Evolutionary conservation across 1,140 invertebrate species (phyloP).

Genomic region (Anadara kagoshimensis): DNA sequence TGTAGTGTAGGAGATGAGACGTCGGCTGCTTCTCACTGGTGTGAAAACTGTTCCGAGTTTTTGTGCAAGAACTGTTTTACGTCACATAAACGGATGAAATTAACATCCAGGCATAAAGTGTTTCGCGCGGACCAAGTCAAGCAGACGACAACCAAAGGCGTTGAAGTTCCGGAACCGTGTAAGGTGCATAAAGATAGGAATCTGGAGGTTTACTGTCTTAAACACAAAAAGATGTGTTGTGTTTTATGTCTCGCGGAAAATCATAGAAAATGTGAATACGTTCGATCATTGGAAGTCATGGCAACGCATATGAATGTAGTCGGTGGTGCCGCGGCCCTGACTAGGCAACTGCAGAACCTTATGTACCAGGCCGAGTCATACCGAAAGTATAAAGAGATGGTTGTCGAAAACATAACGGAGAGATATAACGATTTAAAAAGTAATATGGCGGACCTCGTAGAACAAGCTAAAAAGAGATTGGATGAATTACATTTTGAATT

Average conservation of each 20-base stretch:
- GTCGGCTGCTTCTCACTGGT: background rate
- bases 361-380: too few species aligned
- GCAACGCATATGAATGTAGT: background rate
- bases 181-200: slow-evolving; percentile 4
- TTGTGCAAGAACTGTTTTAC: background rate
- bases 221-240: slow-evolving; percentile 20
- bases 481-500: too few species aligned
- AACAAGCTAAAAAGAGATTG: too few species aligned
- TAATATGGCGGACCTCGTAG: too few species aligned
- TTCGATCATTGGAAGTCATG: slow-evolving; percentile 3
- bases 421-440: too few species aligned
- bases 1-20: background rate
- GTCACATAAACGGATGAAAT: background rate
- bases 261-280: slow-evolving; percentile 20
- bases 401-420: too few species aligned
- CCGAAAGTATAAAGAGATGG: too few species aligned
- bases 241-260: slow-evolving; percentile 6
- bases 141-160: background rate
- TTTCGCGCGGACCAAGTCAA: background rate
- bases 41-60: background rate
- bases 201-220: slow-evolving; percentile 12
- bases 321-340: too few species aligned
- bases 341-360: too few species aligned
- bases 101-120: background rate
- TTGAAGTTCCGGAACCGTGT: background rate